Percentiles rank a stretch among this genome's conserved stretches.
Evolutionary conservation across 2,888 invertebrate genomes (phyloP).

Genomic region (Lampropteryx suffumata): DNA sequence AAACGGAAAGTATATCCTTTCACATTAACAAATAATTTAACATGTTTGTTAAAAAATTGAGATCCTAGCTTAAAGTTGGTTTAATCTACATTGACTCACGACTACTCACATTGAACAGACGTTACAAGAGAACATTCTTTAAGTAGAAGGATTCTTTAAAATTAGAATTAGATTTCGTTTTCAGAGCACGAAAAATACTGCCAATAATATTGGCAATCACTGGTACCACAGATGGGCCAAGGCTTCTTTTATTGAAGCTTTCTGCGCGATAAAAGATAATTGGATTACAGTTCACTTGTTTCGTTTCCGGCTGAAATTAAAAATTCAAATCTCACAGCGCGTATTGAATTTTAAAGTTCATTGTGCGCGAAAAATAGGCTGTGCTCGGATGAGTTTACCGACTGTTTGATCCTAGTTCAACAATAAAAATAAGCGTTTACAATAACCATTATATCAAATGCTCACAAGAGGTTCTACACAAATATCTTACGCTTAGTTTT

Average conservation of each 20-base stretch:
- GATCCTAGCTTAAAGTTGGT: no score
- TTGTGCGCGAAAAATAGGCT: conserved; percentile 18
- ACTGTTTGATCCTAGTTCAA: no score
- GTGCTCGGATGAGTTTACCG: background rate
- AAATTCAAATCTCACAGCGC: conserved; percentile 21
- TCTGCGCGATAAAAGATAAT: conserved; percentile 40
- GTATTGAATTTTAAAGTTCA: conserved; percentile 16
- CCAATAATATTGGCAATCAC: conserved; percentile 28
- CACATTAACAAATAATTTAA: no score
- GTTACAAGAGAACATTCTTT: no score
- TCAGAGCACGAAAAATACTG: conserved; percentile 23
- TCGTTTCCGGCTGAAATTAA: conserved; percentile 25
- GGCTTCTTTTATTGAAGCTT: conserved; percentile 32
- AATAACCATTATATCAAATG: no score
- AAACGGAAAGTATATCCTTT: no score
- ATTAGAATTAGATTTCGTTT: conserved; percentile 24
- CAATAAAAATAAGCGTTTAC: no score
- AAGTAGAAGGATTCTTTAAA: conserved; percentile 8
- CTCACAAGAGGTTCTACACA: no score
- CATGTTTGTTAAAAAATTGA: no score
- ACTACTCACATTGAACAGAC: no score
- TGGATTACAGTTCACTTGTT: conserved; percentile 38
- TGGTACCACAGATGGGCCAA: conserved; percentile 30
- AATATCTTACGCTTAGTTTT: no score
- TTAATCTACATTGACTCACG: no score